Conservation (phyloP, 2,113 vertebrate genomes). For the Ictalurus punctatus region DNA sequence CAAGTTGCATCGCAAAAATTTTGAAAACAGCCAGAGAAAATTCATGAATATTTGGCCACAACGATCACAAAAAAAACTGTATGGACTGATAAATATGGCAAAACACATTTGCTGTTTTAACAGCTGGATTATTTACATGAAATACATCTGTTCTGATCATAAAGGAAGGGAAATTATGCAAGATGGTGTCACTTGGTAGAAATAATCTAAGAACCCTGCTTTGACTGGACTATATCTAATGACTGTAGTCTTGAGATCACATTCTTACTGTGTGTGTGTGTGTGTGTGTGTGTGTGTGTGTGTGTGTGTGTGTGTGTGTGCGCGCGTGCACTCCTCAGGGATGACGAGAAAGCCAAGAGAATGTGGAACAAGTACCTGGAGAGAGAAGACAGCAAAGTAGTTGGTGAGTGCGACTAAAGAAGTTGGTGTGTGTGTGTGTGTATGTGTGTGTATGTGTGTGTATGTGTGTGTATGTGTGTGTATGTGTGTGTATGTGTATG, state of each 20-base stretch:
- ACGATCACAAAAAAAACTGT: no score
- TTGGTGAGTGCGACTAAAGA: slow-evolving; percentile 74
- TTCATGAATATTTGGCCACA: no score
- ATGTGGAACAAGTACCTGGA: slow-evolving; percentile 95
- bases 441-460: slow-evolving; percentile 6
- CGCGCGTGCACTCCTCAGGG: slow-evolving; percentile 68
- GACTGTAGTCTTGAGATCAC: not conserved
- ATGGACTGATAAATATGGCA: not conserved
- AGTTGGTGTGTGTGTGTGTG: slow-evolving; percentile 68
- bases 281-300: not conserved
- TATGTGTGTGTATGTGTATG: slow-evolving; percentile 68
- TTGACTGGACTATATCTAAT: not conserved
- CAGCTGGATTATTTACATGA: not conserved
- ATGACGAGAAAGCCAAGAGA: slow-evolving; percentile 86
- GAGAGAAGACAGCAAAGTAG: slow-evolving; percentile 92
- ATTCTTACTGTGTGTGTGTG: not conserved
- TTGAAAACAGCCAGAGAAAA: no score
- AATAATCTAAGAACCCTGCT: not conserved
- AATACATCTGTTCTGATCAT: not conserved
- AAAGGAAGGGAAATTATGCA: not conserved
- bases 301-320: not conserved
- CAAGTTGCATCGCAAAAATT: no score
- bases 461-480: not conserved
- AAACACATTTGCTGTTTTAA: not conserved
- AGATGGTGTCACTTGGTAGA: not conserved